Evolutionary conservation across 1,140 invertebrate species (phyloP), one percentile per base, ranked within the genome.

Genomic region (Cepaea nemoralis): DNA sequence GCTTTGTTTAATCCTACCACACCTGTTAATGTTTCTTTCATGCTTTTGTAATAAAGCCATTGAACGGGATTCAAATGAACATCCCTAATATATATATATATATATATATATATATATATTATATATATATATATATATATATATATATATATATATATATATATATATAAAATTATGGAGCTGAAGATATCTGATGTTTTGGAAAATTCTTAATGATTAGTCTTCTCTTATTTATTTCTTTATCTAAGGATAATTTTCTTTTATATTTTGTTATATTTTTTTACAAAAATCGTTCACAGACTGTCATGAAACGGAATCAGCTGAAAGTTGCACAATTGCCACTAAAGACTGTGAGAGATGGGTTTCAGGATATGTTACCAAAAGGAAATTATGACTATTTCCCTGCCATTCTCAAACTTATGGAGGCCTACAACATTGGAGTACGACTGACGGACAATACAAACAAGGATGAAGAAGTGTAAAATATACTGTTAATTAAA

Each of bases 341-440:
- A n/a, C 1, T 77, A 55, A 45, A 2, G 5, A 40, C n/a, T 22
- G 50, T 77, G 16, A 59, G 33, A 66, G 22, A 77, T 27, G 3
- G 5, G 1, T 22, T 77, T 33, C 27, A 37, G 55, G 33, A 77
- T 2, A 19, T 35, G 27, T 77, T 77, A 42, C 48, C 48, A 39
- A 24, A 59, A n/a, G 48, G 37, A 31, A 12, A 35, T 59, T 24
- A 59, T 35, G 48, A 69, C 6, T 69, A 42, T 19, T 79, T 79
- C 31, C n/a, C 39, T 27, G 66, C 63, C 5, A 67, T 79, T 48
- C 2, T 79, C 35, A 19, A 42, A 31, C 63, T 79, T 10, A 27
- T 79, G 77, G 77, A 79, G 37, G 59, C 48, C 14, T 79, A 69
- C 48, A 69, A 69, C 40, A 69, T 79, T 79, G 77, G 77, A n/a